Conservation (phyloP, 1,140 invertebrate genomes). For the Bombyx mandarina region DNA sequence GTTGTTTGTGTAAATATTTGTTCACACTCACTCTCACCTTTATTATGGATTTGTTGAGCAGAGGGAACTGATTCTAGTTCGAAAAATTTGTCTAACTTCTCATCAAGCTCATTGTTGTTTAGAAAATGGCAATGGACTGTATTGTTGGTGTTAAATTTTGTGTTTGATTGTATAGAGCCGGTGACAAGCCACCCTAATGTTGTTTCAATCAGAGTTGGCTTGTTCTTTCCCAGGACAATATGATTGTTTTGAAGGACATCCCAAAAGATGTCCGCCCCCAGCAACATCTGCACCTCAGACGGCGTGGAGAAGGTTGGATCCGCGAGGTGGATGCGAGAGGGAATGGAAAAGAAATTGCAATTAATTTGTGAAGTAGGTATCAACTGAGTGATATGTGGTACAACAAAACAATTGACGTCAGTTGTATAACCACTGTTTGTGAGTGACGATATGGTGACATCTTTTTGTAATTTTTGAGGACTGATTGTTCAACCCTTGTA, state of each 20-base stretch:
- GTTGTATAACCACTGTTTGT: no score
- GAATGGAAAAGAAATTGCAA: conserved; percentile 15
- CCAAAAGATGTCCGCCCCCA: conserved; percentile 10
- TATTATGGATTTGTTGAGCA: not conserved
- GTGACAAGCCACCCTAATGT: conserved; percentile 25
- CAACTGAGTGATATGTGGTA: conserved; percentile 25
- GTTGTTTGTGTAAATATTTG: conserved; percentile 7
- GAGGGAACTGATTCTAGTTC: conserved; percentile 3
- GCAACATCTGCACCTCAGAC: not conserved
- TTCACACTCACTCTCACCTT: conserved; percentile 11
- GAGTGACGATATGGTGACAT: no score
- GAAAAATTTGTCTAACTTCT: conserved; percentile 1
- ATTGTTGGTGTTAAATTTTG: no score
- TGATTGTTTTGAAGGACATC: conserved; percentile 16
- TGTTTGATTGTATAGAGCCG: conserved; percentile 7
- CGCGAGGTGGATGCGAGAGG: conserved; percentile 19
- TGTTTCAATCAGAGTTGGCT: conserved; percentile 20
- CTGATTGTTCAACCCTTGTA: conserved; percentile 26
- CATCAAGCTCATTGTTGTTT: no score
- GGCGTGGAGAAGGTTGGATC: conserved; percentile 20
- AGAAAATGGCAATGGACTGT: no score
- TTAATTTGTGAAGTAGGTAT: no score
- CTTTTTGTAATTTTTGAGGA: conserved; percentile 20
- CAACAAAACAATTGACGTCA: conserved; percentile 22
- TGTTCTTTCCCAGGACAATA: conserved; percentile 22